Evolutionary conservation across 2,797 vertebrate species (phyloP).

Genomic region (Parambassis ranga): DNA sequence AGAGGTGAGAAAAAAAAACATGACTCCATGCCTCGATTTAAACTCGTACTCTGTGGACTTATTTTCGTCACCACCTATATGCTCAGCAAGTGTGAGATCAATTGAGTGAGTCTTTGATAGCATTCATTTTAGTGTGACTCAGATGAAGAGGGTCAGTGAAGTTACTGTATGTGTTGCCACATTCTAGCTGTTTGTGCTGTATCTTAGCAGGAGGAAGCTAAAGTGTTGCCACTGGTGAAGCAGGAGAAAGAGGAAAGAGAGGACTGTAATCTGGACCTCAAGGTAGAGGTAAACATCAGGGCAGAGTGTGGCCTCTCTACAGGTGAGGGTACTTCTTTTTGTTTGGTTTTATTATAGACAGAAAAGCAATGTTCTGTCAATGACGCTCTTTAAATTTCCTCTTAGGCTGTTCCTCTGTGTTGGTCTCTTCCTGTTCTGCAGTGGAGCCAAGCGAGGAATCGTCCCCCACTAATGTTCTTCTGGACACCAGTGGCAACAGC

Average conservation of each 20-base stretch:
- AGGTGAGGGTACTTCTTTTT: slow-evolving; percentile 43
- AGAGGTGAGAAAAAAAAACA: no score
- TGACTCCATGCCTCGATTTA: no score
- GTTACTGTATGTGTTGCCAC: background rate
- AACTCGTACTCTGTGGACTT: no score
- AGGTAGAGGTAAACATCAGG: slow-evolving; percentile 72
- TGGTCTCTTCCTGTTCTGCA: slow-evolving; percentile 14
- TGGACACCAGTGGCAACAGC: slow-evolving; percentile 13
- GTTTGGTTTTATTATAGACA: no score
- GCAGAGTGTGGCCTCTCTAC: slow-evolving; percentile 56
- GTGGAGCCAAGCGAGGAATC: slow-evolving; percentile 46
- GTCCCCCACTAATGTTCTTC: slow-evolving; percentile 11
- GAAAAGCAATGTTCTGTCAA: no score
- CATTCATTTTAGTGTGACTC: no score
- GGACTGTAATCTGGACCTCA: slow-evolving; percentile 71
- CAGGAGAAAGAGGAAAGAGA: slow-evolving; percentile 69
- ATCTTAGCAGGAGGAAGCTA: slow-evolving; percentile 42
- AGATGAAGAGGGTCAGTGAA: background rate
- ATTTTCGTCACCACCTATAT: no score
- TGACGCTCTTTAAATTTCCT: no score
- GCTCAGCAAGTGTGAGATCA: no score
- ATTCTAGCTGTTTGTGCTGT: background rate
- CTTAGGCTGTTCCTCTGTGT: background rate
- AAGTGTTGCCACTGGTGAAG: slow-evolving; percentile 61
- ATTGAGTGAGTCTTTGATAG: no score